phyloP scores from a whole-genome alignment of 1,140 invertebrate species.

The Dysdera silvatica region DNA sequence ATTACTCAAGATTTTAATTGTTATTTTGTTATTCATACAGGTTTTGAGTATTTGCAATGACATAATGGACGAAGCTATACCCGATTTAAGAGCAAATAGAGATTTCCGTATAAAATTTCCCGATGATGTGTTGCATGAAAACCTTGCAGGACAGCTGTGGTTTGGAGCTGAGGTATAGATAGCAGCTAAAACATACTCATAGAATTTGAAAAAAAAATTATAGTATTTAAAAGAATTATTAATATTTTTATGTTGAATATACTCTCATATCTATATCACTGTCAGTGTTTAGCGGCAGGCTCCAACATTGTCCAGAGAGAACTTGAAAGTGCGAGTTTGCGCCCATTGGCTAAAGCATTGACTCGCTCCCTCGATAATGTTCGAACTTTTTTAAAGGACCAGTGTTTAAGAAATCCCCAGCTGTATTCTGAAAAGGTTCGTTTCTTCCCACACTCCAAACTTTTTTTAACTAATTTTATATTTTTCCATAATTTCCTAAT shows the following conservation, averaged over 20 bases:
- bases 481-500: no score
- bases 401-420: conserved; percentile 51
- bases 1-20: no score
- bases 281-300: conserved; percentile 62
- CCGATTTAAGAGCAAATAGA: conserved; percentile 75
- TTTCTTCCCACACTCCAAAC: no score
- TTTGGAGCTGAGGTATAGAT: conserved; percentile 89
- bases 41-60: conserved; percentile 84
- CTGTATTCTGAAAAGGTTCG: conserved; percentile 66
- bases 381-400: conserved; percentile 77
- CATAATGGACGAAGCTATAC: conserved; percentile 91
- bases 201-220: background rate
- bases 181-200: background rate
- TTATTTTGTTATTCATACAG: conserved; percentile 48
- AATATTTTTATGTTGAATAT: conserved; percentile 2
- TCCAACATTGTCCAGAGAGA: conserved; percentile 97
- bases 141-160: conserved; percentile 95
- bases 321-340: conserved; percentile 85
- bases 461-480: no score
- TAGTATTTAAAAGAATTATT: background rate
- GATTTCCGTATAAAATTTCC: conserved; percentile 98
- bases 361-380: conserved; percentile 91
- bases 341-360: conserved; percentile 89
- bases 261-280: conserved; percentile 28
- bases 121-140: conserved; percentile 96